phyloP scores from a whole-genome alignment of 2,113 vertebrate genomes.

The Ageneiosus marmoratus region DNA sequence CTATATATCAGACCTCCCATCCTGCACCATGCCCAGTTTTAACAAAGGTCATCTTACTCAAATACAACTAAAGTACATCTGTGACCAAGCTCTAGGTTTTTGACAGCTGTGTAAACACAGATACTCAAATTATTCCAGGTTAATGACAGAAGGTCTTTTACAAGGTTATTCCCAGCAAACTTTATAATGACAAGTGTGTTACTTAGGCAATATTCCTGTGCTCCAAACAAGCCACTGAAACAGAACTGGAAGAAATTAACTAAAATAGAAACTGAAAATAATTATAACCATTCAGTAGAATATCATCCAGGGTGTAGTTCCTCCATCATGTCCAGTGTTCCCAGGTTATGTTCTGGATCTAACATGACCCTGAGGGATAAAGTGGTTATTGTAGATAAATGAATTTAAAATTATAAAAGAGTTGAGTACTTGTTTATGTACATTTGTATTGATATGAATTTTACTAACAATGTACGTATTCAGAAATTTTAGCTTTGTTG shows the following conservation, averaged over 20 bases:
- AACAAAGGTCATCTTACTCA: slow-evolving; percentile 31
- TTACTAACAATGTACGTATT: neutral
- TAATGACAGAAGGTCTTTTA: slow-evolving; percentile 7
- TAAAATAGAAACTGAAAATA: no score
- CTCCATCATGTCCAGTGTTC: no score
- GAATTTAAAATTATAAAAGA: neutral
- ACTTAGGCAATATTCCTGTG: neutral
- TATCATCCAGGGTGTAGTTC: no score
- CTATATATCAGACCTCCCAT: slow-evolving; percentile 27
- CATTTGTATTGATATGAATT: neutral
- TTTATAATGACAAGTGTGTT: neutral
- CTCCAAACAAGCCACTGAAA: neutral
- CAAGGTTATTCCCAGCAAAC: slow-evolving; percentile 9
- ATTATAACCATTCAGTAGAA: no score
- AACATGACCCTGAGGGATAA: neutral
- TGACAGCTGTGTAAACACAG: slow-evolving; percentile 33
- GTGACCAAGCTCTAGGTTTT: neutral
- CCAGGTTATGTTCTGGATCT: neutral
- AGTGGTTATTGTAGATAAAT: neutral
- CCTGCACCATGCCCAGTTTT: neutral
- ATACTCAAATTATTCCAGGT: neutral
- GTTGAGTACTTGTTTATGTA: neutral
- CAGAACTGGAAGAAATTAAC: neutral
- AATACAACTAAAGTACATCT: slow-evolving; percentile 28
- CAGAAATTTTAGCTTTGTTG: neutral